Base-by-base conservation (phyloP, 2,888 invertebrate genomes). In the Polyommatus icarus region DNA sequence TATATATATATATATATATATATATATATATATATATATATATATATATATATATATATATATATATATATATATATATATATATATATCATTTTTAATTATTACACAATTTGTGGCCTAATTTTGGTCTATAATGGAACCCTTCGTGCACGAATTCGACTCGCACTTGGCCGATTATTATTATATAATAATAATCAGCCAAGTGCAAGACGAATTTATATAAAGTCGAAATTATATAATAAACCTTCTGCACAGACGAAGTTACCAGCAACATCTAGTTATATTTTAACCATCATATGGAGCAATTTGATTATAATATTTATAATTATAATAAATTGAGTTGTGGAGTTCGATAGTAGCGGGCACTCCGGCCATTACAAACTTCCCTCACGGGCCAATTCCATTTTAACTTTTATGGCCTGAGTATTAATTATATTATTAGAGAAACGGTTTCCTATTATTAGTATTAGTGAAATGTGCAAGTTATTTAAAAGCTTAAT, bases 381-480 rank as follows among this genome's bases (percentile, higher is more conserved):
- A 32, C 24, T 61, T 61, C 61, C 29, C 24, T 32, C 67, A 67
- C 67, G 29, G 29, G 29, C 29, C 29, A 67, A 67, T 67, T 67
- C 15, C 67, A 29, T 67, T 67, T 67, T 29, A 67, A 32, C 67
- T 67, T 67, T 67, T 32, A 29, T 67, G 12, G 67, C 6, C 29
- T 29, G 15, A 18, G 67, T 67, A 67, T 67, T 67, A 67, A 67
- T 67, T 29, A 32, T 67, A 67, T 67, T 67, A 67, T 67, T 29
- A 67, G 67, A 67, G 61, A 67, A 29, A 67, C 67, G 29, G 29
- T 67, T 32, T 32, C 29, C 15, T 32, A 29, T 18, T 12, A 32
- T 67, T 67, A 67, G 32, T 67, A 12, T 61, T 12, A 24, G 61
- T 61, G 61, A 61, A 61, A 12, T 12, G 24, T 61, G 29, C 24